These are phyloP conservation scores for Salpingus planirostris DNA, from an alignment of 2,888 invertebrate species.

Conservation along the genomic window DNA sequence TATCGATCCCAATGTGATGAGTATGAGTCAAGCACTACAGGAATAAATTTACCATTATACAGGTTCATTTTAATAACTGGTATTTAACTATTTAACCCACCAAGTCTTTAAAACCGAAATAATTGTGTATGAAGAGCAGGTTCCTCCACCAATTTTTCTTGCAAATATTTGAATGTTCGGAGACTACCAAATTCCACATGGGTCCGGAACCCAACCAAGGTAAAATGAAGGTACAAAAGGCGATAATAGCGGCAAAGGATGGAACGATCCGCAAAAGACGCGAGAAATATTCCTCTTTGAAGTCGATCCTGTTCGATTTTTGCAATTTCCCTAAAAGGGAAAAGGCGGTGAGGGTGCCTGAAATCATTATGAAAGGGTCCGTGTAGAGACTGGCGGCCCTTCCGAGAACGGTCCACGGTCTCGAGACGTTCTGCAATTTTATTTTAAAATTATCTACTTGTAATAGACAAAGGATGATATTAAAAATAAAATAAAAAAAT, in stretches of 20 bases:
- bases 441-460: background rate
- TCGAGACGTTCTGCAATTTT: conserved; percentile 46
- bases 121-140: conserved; percentile 61
- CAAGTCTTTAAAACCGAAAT: conserved; percentile 64
- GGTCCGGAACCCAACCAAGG: conserved; percentile 56
- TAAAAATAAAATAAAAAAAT: background rate
- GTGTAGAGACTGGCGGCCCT: conserved; percentile 62
- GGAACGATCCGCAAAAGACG: conserved; percentile 56
- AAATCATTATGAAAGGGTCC: conserved; percentile 62
- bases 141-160: conserved; percentile 64
- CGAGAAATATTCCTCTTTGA: conserved; percentile 53
- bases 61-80: too few relatives aligned
- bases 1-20: conserved; percentile 63
- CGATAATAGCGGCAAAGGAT: conserved; percentile 53
- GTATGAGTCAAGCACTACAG: conserved; percentile 59
- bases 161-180: conserved; percentile 58
- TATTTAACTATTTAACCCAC: conserved; percentile 40
- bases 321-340: conserved; percentile 52
- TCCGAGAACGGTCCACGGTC: conserved; percentile 58
- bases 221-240: conserved; percentile 58
- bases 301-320: conserved; percentile 45
- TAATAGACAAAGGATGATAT: background rate
- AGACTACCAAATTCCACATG: conserved; percentile 60
- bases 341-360: conserved; percentile 57
- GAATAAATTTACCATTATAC: conserved; percentile 19